A percentile compares a stretch with the other conserved stretches of the same genome.
Conservation (phyloP, 2,113 vertebrate genomes). For the Raja brachyura region DNA sequence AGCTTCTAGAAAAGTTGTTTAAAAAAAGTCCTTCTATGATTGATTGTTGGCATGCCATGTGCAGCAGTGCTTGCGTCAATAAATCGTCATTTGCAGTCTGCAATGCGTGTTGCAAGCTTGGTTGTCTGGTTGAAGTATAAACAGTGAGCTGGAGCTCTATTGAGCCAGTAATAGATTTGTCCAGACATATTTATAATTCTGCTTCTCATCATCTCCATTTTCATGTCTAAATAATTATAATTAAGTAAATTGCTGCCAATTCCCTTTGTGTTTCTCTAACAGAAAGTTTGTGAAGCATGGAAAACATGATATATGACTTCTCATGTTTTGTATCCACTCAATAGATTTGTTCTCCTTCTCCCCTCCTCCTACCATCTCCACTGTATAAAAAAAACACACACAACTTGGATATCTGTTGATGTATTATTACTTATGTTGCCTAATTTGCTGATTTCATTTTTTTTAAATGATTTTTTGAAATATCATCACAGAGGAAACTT, state of each 20-base stretch:
- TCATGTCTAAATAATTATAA: neutral
- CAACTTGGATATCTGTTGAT: neutral
- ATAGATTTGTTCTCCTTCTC: neutral
- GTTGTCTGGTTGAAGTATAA: conserved; percentile 53
- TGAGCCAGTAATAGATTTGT: neutral
- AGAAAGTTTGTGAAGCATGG: neutral
- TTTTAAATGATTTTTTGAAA: neutral
- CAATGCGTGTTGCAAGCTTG: conserved; percentile 37
- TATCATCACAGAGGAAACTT: neutral
- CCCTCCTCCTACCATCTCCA: neutral
- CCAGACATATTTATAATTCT: neutral
- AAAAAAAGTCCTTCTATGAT: conserved; percentile 54
- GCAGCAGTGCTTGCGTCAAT: conserved; percentile 59
- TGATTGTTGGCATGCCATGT: conserved; percentile 53
- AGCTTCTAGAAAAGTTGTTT: conserved; percentile 45
- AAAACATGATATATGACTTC: neutral
- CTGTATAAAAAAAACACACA: neutral
- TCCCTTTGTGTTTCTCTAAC: neutral
- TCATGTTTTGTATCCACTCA: neutral
- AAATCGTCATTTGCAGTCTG: conserved; percentile 53
- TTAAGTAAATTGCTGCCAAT: neutral
- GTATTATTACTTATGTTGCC: neutral
- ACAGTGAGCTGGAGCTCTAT: conserved; percentile 43
- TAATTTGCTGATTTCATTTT: neutral
- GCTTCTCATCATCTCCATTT: conserved; percentile 34